Evolutionary conservation across 2,113 vertebrate species (phyloP), one percentile per base, ranked within the genome.

Genomic region (Leucoraja erinaceus): DNA sequence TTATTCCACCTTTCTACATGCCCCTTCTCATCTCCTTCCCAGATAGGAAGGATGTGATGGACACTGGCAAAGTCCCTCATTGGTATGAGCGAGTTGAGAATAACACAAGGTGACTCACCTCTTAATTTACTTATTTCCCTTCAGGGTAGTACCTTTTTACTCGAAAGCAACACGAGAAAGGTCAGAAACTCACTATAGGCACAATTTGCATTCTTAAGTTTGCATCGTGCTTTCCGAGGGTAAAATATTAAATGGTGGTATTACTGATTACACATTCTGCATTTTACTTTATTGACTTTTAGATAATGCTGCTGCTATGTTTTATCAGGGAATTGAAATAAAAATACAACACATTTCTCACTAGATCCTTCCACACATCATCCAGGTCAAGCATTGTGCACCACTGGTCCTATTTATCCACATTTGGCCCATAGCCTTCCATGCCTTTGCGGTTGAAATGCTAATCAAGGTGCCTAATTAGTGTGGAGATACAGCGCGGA

Each of bases 91-190:
- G n/a, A 28, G 47, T 83, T 59, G 79, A 83, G 79, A 59, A 56
- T 28, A 83, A 83, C 47, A 56, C 79, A 83, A 38, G 20, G 79
- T 88, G 28, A 31, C 83, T 61, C 56, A 63, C 28, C 59, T 86
- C n/a, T 28, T 63, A 88, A 88, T 31, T 88, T 88, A 88, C 28
- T 61, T 88, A 63, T 66, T 61, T 88, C 83, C n/a, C 59, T 63
- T 63, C 83, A 88, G 83, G 6, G 25, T 59, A 88, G 12, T 31
- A 88, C 59, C 31, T 88, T 63, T 5, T 59, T n/a, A 18, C 83
- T 86, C 83, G 14, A n/a, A 63, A 66, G 83, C 61, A 25, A 59
- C 20, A 28, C 31, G 83, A 31, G 5, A 18, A 63, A 16, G 25
- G 12, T 88, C 83, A 66, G 31, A 25, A 31, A 88, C 56, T 88